Base-by-base conservation (phyloP, 2,888 invertebrate species). In the Hofmannophila pseudospretella region DNA sequence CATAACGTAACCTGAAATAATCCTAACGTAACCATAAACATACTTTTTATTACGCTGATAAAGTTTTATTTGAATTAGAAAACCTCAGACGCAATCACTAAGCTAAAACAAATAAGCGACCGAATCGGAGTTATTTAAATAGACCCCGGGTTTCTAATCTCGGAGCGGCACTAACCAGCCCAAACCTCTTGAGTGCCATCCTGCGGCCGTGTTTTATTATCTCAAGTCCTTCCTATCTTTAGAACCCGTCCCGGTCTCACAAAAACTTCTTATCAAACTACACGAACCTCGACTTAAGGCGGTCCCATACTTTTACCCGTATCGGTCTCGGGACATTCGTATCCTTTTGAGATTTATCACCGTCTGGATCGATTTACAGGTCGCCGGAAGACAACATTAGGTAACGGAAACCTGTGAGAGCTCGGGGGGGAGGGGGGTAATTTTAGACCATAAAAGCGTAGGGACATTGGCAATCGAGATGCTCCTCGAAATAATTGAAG, bases 191-290 rank as follows among this genome's bases (percentile, higher is more conserved):
- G 74, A 75, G 74, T 60, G 64, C 67, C 67, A 57, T 67, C 72
- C 66, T 63, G 64, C 49, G 49, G 45, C 58, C 59, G 62, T 62
- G 67, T 73, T 68, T 71, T 72, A 77, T 79, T 79, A 81, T 76
- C 51, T 74, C 50, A 34, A 48, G 63, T 56, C 60, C 52, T 60
- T 68, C 72, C 74, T 84, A 84, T 84, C 82, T 75, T 56, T 56
- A 64, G 65, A 63, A 62, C 31, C 62, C 66, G 74, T 67, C 62
- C 67, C 70, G 62, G 59, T 66, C 67, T 66, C 68, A 85, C 74
- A 85, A 85, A 85, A 84, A 84, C 76, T 71, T 69, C 81, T 85
- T 86, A 86, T 86, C 86, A 76, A 57, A 37, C 57, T 67, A 86
- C 86, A 86, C 74, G 81, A 72, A 82, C 79, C 76, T 77, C 69